Percentiles rank a stretch among this genome's conserved stretches.
Conservation (phyloP, 2,888 invertebrate genomes). For the Eristalis tenax region DNA sequence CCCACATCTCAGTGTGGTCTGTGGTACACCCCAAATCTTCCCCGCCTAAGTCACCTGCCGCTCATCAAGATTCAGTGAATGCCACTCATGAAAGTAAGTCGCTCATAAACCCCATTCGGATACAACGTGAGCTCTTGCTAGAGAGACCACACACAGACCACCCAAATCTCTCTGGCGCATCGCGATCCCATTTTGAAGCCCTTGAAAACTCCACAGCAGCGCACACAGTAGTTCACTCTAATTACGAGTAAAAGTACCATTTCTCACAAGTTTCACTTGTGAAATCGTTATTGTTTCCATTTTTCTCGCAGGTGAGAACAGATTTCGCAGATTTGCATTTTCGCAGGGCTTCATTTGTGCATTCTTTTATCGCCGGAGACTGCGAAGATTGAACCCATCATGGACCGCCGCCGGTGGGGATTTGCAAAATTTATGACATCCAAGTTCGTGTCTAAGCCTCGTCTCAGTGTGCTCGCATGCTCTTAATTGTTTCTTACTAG, state of each 20-base stretch:
- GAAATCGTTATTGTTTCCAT: constrained; percentile 58
- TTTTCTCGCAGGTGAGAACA: constrained; percentile 53
- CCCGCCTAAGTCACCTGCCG: background rate
- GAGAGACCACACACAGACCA: background rate
- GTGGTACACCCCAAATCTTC: too few species aligned
- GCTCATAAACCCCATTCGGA: background rate
- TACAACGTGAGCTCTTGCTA: background rate
- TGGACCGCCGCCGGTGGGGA: constrained; percentile 1
- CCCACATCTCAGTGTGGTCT: too few species aligned
- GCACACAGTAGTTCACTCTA: constrained; percentile 17
- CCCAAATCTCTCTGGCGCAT: background rate
- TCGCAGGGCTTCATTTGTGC: background rate
- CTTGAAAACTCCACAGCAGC: background rate
- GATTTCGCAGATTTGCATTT: constrained; percentile 36
- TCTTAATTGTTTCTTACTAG: constrained; percentile 38
- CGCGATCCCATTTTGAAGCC: background rate
- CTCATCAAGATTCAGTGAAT: background rate
- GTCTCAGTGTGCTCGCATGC: constrained; percentile 2
- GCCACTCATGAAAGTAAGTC: background rate
- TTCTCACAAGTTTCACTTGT: constrained; percentile 60
- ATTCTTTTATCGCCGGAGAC: background rate
- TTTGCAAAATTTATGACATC: constrained; percentile 67
- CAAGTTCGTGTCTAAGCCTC: constrained; percentile 55
- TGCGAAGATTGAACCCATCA: background rate
- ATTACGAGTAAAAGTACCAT: constrained; percentile 41